A percentile compares a stretch with the other conserved stretches of the same genome.
phyloP scores from a whole-genome alignment of 2,888 invertebrate genomes.

The Silvanus unidentatus region DNA sequence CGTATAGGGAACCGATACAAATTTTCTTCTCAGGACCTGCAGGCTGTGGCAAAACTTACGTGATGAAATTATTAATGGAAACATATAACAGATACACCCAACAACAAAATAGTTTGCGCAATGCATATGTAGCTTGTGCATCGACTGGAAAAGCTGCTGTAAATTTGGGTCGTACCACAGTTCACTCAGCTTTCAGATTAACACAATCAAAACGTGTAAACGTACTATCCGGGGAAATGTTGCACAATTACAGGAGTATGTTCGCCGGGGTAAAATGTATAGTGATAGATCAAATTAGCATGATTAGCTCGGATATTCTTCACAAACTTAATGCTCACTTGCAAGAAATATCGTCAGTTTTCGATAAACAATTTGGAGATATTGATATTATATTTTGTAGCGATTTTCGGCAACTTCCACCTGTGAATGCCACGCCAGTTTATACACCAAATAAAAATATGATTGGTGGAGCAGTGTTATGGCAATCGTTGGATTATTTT shows the following conservation, averaged over 20 bases:
- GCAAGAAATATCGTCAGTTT: constrained; percentile 18
- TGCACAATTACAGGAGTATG: neutral
- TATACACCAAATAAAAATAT: constrained; percentile 7
- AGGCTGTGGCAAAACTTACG: constrained; percentile 35
- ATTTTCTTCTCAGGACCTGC: constrained; percentile 28
- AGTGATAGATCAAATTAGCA: constrained; percentile 25
- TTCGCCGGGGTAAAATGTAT: constrained; percentile 9
- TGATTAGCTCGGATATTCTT: constrained; percentile 14
- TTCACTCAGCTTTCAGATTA: constrained; percentile 36
- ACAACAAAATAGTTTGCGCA: constrained; percentile 29
- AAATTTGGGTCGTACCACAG: constrained; percentile 38
- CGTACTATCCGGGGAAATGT: neutral
- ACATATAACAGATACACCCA: constrained; percentile 38
- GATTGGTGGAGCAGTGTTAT: constrained; percentile 19
- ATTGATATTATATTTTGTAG: constrained; percentile 36
- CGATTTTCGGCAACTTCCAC: constrained; percentile 38
- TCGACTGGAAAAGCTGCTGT: too few species aligned
- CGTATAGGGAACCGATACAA: constrained; percentile 18
- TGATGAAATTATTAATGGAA: constrained; percentile 41
- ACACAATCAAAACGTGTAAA: too few species aligned
- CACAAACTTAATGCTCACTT: constrained; percentile 7
- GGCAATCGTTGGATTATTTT: constrained; percentile 33
- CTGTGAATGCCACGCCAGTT: constrained; percentile 33
- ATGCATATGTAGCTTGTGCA: constrained; percentile 39
- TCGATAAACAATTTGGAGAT: constrained; percentile 28